Base-by-base conservation (phyloP, 2,888 invertebrate species). In the Oasisia sp. region DNA sequence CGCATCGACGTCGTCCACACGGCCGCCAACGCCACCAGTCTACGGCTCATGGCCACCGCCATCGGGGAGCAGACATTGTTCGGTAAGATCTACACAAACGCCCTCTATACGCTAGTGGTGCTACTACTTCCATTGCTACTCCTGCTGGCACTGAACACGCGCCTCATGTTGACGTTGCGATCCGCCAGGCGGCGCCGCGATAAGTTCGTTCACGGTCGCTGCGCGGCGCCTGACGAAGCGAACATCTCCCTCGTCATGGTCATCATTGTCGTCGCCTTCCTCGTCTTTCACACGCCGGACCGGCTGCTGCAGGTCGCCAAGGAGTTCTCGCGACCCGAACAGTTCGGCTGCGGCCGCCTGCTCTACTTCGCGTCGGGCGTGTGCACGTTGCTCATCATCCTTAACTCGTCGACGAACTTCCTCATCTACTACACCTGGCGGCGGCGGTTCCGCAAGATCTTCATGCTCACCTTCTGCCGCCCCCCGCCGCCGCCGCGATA, bases 201-300 rank as follows among this genome's bases (percentile, higher is more conserved):
- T 38, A 74, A 74, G 74, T 74, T 74, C 74, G 74, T 74, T n/a
- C 74, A 74, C 74, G 74, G 74, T 7, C 74, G 74, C 27, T 74
- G 74, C 74, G 74, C 74, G 74, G 74, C 74, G 74, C 50, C 27
- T 5, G 91, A 92, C 44, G 93, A 93, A 45, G 91, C 92, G 74
- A 93, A 93, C 91, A 93, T 93, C 91, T 93, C 93, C 14, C 89
- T 92, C 56, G 92, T 93, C 8, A 93, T 93, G 93, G 74, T 93
- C 58, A 90, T 93, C 90, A 92, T 93, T 50, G 91, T 93, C 12
- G 32, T 93, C 14, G 92, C 92, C n/a, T 19, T 93, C 27, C n/a
- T 93, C 19, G 27, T 93, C 44, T 93, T 93, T 89, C 93, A 93
- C 92, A 91, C 92, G 27, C 93, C 93, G 14, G 93, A 93, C 89